phyloP scores from a whole-genome alignment of 2,888 invertebrate genomes.

The Teinopalpus imperialis region DNA sequence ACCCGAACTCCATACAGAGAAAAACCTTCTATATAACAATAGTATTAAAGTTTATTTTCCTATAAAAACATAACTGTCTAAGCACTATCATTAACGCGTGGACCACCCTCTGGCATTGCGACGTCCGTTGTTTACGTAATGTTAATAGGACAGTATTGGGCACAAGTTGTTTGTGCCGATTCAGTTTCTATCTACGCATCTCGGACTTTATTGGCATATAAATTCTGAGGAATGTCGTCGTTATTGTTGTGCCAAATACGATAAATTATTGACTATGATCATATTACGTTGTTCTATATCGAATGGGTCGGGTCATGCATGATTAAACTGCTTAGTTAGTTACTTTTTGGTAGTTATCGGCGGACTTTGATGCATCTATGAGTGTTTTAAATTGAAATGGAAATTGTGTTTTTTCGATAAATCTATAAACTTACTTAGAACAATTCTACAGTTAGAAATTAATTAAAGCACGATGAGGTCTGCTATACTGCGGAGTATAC shows the following conservation, averaged over 20 bases:
- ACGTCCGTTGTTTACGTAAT: slow-evolving; percentile 13
- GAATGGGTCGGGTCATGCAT: slow-evolving; percentile 8
- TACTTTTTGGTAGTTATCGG: not conserved
- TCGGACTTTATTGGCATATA: slow-evolving; percentile 34
- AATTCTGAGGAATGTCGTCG: slow-evolving; percentile 35
- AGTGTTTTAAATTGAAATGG: too few species aligned
- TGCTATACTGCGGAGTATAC: too few species aligned
- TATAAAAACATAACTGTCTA: too few species aligned
- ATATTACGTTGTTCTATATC: slow-evolving; percentile 27
- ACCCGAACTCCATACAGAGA: too few species aligned
- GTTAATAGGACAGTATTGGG: slow-evolving; percentile 10
- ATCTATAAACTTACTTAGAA: too few species aligned
- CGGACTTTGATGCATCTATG: not conserved
- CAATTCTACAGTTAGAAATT: too few species aligned
- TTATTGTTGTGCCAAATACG: slow-evolving; percentile 33
- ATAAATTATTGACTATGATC: slow-evolving; percentile 30
- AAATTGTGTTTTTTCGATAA: too few species aligned
- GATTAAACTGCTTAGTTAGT: slow-evolving; percentile 7
- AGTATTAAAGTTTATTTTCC: too few species aligned
- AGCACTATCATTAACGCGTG: not conserved
- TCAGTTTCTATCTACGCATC: slow-evolving; percentile 30
- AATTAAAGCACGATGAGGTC: too few species aligned
- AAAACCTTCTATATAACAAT: too few species aligned
- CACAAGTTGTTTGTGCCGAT: slow-evolving; percentile 27
- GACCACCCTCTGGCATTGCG: not conserved